Percentiles rank a stretch among this genome's conserved stretches.
Evolutionary conservation across 2,888 invertebrate genomes (phyloP).

Genomic region (Phaonia tiefii): DNA sequence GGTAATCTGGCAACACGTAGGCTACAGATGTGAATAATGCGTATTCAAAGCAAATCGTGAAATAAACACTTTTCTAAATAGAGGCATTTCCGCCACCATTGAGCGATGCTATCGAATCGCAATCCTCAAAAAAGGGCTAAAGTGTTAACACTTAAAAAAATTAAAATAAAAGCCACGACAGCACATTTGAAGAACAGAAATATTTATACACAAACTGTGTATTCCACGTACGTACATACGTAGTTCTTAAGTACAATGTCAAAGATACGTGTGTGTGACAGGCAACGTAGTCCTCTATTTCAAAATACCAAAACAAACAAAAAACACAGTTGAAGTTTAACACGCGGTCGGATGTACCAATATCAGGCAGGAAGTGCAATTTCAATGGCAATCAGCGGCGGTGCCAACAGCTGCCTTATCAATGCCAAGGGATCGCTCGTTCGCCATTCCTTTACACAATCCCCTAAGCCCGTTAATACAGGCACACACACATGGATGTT

Average conservation of each 20-base stretch:
- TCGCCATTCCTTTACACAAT: constrained; percentile 54
- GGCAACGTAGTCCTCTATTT: constrained; percentile 22
- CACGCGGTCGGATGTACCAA: constrained; percentile 42
- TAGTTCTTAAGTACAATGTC: neutral
- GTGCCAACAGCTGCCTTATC: constrained; percentile 74
- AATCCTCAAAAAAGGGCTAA: constrained; percentile 57
- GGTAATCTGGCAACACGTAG: constrained; percentile 26
- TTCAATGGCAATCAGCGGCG: constrained; percentile 74
- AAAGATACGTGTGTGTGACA: neutral
- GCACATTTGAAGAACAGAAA: constrained; percentile 67
- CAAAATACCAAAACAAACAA: constrained; percentile 33
- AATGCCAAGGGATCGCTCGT: constrained; percentile 75
- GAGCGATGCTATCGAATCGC: constrained; percentile 26
- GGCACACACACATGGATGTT: constrained; percentile 19
- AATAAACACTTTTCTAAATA: constrained; percentile 49
- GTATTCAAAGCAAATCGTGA: constrained; percentile 36
- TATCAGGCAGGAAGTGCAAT: constrained; percentile 73
- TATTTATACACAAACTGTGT: constrained; percentile 52
- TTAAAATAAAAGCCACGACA: constrained; percentile 62
- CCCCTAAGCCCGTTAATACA: constrained; percentile 39
- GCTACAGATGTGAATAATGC: constrained; percentile 33
- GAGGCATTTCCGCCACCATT: constrained; percentile 50
- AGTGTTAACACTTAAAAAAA: constrained; percentile 64
- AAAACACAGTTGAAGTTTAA: constrained; percentile 28
- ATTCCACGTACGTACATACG: neutral